Evolutionary conservation across 2,888 invertebrate genomes (phyloP), one percentile per base, ranked within the genome.

Genomic region (Rhodophaea formosa): DNA sequence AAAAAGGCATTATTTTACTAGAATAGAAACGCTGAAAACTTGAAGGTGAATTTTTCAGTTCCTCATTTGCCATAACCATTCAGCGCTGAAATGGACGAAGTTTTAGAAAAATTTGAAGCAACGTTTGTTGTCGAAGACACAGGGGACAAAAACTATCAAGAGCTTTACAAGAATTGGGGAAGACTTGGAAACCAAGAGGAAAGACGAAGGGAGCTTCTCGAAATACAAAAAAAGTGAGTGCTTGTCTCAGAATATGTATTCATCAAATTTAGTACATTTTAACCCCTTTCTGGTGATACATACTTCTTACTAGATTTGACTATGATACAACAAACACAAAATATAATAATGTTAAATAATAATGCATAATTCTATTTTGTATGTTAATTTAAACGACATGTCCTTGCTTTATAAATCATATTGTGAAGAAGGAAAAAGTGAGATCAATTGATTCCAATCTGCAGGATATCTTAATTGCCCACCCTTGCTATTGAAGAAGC

Each of bases 221-320:
- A 91, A 58, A 77, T 80, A 15, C 93, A 94, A 69, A 94, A 93
- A 86, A 80, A 83, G 94, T 94, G 84, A 70, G 65, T 58, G 55
- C 14, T 10, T 10, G 7, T 10, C 12, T 39, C 12, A 10, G 12
- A 12, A 3, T n/a, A 35, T 10, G 1, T 35, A 35, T 35, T 32
- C 32, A 8, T 35, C 35, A 0, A 35, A 39, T 39, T 12, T 39
- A 23, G 23, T 39, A 10, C 1, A 6, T 39, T 39, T 39, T 39
- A 3, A 12, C 12, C 12, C 1, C 3, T 35, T 35, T 12, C 3
- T 3, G 12, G 39, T 39, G 39, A 6, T n/a, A 39, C 10, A n/a
- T n/a, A n/a, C n/a, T n/a, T n/a, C n/a, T n/a, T n/a, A n/a, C n/a
- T n/a, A n/a, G 39, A n/a, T n/a, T 12, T 39, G 12, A 23, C 2